Conservation (phyloP, 2,888 invertebrate species). For the Plemyria rubiginata region DNA sequence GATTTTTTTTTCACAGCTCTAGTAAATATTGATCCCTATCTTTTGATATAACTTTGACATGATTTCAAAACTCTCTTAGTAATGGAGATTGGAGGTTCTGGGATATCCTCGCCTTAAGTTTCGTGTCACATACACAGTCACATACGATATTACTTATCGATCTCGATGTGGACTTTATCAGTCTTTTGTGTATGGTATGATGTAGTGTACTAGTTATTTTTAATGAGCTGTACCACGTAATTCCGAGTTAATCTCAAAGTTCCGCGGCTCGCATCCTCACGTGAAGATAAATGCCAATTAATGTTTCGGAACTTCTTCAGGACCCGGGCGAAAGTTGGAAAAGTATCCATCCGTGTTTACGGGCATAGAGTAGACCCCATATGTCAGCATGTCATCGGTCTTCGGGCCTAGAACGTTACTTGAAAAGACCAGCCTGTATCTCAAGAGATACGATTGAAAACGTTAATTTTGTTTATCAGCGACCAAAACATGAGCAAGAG, state of each 20-base stretch:
- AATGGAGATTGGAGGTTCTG: too few species aligned
- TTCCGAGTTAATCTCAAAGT: conserved; percentile 25
- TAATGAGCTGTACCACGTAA: conserved; percentile 6
- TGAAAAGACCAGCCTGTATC: too few species aligned
- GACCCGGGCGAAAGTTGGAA: conserved; percentile 11
- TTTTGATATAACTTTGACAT: too few species aligned
- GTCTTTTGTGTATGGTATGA: background rate
- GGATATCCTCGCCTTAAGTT: too few species aligned
- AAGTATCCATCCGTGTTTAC: conserved; percentile 24
- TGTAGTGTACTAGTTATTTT: background rate
- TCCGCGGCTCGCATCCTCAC: conserved; percentile 25
- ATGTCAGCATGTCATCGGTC: background rate
- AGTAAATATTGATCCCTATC: too few species aligned
- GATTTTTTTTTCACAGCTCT: too few species aligned
- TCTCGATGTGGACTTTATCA: background rate
- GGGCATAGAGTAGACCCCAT: background rate
- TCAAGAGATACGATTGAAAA: too few species aligned
- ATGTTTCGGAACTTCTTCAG: conserved; percentile 28
- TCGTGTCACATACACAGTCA: too few species aligned
- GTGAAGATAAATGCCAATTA: conserved; percentile 34
- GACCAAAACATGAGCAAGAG: too few species aligned
- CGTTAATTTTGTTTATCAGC: too few species aligned
- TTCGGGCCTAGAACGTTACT: background rate
- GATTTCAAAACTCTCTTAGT: too few species aligned
- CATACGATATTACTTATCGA: too few species aligned